A percentile compares a stretch with the other conserved stretches of the same genome.
phyloP scores from a whole-genome alignment of 2,113 vertebrate genomes.

The Columbina picui region DNA sequence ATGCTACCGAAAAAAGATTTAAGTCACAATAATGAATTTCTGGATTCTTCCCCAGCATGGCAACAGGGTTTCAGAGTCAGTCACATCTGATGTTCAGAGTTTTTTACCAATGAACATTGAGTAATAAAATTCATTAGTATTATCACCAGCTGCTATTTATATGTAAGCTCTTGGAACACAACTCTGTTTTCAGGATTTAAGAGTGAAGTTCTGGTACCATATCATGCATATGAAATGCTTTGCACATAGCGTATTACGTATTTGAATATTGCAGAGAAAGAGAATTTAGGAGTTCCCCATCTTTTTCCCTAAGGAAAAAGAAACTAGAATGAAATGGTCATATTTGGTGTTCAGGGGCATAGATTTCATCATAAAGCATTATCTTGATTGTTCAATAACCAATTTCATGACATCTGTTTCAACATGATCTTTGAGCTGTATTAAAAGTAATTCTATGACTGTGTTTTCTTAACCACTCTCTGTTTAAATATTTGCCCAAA shows the following conservation, averaged over 20 bases:
- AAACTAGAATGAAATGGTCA: slow-evolving; percentile 9
- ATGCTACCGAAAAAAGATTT: background rate
- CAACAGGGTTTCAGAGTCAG: background rate
- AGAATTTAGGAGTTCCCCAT: background rate
- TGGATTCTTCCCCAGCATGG: background rate
- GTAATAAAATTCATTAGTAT: background rate
- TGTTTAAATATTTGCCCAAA: slow-evolving; percentile 1
- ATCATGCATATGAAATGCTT: background rate
- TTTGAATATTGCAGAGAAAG: background rate
- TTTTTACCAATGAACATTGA: background rate
- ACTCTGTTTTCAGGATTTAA: background rate
- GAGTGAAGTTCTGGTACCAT: slow-evolving; percentile 9
- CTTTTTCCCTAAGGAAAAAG: background rate
- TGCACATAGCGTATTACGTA: background rate
- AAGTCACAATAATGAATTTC: background rate
- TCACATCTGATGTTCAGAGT: background rate
- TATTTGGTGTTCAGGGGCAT: background rate
- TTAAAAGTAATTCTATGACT: background rate
- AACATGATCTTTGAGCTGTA: background rate
- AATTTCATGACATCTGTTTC: background rate
- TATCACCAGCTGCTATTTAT: slow-evolving; percentile 34
- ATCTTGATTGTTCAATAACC: background rate
- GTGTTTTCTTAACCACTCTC: background rate
- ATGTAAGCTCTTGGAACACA: background rate
- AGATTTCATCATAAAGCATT: background rate